phyloP scores from a whole-genome alignment of 2,113 vertebrate species.

The Thamnaconus septentrionalis region DNA sequence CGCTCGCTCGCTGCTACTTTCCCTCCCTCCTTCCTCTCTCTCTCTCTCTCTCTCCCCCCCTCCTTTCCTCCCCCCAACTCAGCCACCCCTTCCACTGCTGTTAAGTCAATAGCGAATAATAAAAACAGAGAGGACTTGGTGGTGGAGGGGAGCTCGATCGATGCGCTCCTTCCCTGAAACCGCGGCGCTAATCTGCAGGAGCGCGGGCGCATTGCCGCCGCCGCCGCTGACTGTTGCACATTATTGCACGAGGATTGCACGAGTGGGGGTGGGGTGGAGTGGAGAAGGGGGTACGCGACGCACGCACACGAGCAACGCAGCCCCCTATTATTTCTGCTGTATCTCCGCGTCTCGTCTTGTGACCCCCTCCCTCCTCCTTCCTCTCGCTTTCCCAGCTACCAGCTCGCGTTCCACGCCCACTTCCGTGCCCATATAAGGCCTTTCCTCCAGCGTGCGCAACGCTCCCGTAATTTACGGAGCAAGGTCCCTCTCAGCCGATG shows the following conservation, averaged over 20 bases:
- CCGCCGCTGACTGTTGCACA: slow-evolving; percentile 53
- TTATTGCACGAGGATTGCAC: slow-evolving; percentile 63
- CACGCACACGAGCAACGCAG: slow-evolving; percentile 22
- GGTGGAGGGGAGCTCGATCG: slow-evolving; percentile 7
- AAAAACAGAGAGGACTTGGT: no score
- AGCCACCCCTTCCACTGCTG: no score
- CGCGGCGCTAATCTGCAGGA: slow-evolving; percentile 39
- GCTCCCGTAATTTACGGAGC: slow-evolving; percentile 70
- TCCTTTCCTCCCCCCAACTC: background rate
- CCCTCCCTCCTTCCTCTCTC: background rate
- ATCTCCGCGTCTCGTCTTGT: slow-evolving; percentile 69
- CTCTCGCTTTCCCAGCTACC: slow-evolving; percentile 14
- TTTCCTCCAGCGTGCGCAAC: slow-evolving; percentile 64
- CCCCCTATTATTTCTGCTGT: slow-evolving; percentile 33
- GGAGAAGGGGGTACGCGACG: slow-evolving; percentile 8
- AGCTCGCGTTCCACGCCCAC: slow-evolving; percentile 69
- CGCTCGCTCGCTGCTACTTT: slow-evolving; percentile 10
- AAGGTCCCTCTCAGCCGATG: slow-evolving; percentile 63
- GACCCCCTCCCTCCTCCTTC: slow-evolving; percentile 45
- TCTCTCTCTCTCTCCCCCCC: background rate
- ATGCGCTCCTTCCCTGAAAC: slow-evolving; percentile 36
- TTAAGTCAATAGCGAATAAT: no score
- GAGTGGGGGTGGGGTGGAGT: no score
- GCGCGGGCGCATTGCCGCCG: slow-evolving; percentile 19
- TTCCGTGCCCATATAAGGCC: slow-evolving; percentile 77